Conservation (phyloP, 64 coral and sea anemone genomes). For the Montipora foliosa region DNA sequence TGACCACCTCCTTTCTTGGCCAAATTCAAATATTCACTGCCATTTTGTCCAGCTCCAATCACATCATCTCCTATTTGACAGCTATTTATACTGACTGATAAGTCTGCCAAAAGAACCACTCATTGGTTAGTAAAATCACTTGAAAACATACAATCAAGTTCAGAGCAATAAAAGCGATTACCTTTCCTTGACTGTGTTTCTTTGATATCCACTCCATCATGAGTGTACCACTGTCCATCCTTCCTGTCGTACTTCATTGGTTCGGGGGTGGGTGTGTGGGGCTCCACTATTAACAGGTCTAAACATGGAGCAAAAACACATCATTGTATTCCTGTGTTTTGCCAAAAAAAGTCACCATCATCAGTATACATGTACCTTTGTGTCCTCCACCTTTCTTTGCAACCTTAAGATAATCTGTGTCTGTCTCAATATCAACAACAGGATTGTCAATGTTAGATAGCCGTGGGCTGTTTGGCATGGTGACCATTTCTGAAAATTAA, state of each 20-base stretch:
- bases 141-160: background rate
- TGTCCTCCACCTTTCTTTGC: constrained; percentile 73
- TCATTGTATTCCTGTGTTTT: background rate
- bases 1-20: constrained; percentile 72
- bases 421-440: constrained; percentile 17
- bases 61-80: background rate
- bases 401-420: constrained; percentile 63
- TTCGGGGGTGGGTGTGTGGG: constrained; percentile 52
- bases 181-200: constrained; percentile 60
- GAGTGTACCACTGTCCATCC: constrained; percentile 69
- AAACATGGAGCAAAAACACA: background rate
- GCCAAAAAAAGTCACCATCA: background rate
- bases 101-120: background rate
- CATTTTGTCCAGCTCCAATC: constrained; percentile 16
- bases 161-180: background rate
- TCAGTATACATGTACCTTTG: constrained; percentile 29
- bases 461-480: background rate
- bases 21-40: constrained; percentile 12
- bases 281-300: constrained; percentile 60
- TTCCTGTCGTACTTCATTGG: constrained; percentile 41
- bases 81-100: background rate
- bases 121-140: background rate
- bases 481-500: constrained; percentile 13
- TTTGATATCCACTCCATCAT: constrained; percentile 52
- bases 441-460: background rate